phyloP scores from a whole-genome alignment of 2,888 invertebrate species.

The Drosophila merina region DNA sequence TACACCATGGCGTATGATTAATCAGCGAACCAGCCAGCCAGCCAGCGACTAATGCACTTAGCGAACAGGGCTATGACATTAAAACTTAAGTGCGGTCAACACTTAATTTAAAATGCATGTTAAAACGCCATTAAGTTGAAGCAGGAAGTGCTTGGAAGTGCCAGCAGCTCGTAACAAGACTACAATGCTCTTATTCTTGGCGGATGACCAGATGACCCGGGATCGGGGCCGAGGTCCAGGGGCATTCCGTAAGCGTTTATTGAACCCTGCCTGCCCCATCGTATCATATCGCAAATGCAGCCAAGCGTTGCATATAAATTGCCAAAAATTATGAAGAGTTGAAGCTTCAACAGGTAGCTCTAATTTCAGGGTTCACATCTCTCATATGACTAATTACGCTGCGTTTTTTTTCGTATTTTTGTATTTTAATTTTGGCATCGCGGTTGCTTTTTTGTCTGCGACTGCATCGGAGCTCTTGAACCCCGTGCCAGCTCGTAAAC shows the following conservation, averaged over 20 bases:
- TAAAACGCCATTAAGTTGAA: slow-evolving; percentile 64
- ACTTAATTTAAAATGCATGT: slow-evolving; percentile 77
- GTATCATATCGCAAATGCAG: slow-evolving; percentile 35
- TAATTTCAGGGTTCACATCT: slow-evolving; percentile 59
- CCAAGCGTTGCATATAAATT: slow-evolving; percentile 67
- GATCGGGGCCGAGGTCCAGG: slow-evolving; percentile 12
- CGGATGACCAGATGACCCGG: slow-evolving; percentile 29
- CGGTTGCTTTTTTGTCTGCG: slow-evolving; percentile 19
- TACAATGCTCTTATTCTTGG: slow-evolving; percentile 35
- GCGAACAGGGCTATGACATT: slow-evolving; percentile 58
- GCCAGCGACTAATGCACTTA: slow-evolving; percentile 60
- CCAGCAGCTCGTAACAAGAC: slow-evolving; percentile 23
- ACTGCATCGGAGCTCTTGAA: slow-evolving; percentile 40
- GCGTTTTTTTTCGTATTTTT: not conserved
- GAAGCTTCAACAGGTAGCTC: slow-evolving; percentile 58
- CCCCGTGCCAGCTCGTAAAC: slow-evolving; percentile 33
- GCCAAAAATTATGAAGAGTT: slow-evolving; percentile 58
- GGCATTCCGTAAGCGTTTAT: slow-evolving; percentile 48
- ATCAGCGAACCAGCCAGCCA: slow-evolving; percentile 28
- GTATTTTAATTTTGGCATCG: not conserved
- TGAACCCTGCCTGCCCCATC: slow-evolving; percentile 51
- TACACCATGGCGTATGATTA: slow-evolving; percentile 58
- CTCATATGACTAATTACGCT: slow-evolving; percentile 57
- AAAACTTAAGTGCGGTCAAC: slow-evolving; percentile 61
- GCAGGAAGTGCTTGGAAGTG: slow-evolving; percentile 70